Base-by-base conservation (phyloP, 23 tunicate genomes). In the Pegea sp. region DNA sequence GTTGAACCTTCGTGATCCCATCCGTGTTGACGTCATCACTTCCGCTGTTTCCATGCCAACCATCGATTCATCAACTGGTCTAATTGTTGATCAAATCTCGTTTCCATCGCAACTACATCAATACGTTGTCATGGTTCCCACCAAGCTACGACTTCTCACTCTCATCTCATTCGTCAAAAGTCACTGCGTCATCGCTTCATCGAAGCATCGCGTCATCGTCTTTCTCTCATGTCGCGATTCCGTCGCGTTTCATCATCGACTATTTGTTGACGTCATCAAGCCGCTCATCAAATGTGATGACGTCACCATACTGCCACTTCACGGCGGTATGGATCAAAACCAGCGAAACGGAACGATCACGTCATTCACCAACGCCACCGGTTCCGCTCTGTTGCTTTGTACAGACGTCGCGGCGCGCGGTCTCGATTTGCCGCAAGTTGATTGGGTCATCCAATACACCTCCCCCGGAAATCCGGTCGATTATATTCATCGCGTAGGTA, bases 381-480 rank as follows among this genome's bases (percentile, higher is more conserved):
- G 16, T 16, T 46, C 57, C 1, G 76, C 77, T 30, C 60, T 79
- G 2, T 28, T 79, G 29, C 30, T 79, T 22, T 69, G 84, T 28
- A 91, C 99, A 22, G 99, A 91, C 86, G 99, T 91, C 2, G 99
- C 99, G 4, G 75, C 99, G 1, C 54, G 99, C 27, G 99, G 99
- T 31, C 44, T 91, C 38, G 99, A 91, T 46, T 53, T 91, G 25
- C 99, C 99, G 6, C 59, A 60, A 30, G 93, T 91, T 5, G 66
- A 79, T 27, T 72, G 76, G 84, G 91, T 91, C 4, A 56, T 91
- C 13, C 99, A 91, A 59, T 78, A 78, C 57, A 68, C 75, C 11
- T 63, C 73, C 28, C 99, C 99, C 2, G 99, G 92, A 2, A 67
- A 61, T 55, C 93, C 99, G 1, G 76, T 74, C 16, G 91, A 91